Evolutionary conservation across 2,888 invertebrate genomes (phyloP).

Genomic region (Caenorhabditis drosophilae): DNA sequence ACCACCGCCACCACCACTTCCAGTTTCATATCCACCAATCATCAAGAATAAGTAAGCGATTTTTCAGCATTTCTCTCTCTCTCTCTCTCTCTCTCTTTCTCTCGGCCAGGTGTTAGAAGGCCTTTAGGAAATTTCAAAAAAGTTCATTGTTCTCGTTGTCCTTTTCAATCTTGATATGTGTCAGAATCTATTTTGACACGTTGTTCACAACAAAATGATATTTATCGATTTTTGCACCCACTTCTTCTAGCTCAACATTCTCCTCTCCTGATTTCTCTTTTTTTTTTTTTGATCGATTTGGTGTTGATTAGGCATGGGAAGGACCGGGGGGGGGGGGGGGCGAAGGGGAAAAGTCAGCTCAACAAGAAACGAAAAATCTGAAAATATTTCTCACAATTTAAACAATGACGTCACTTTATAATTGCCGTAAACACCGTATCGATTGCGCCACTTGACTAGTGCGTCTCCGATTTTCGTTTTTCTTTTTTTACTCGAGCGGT

Average conservation of each 20-base stretch:
- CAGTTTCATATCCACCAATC: constrained; percentile 6
- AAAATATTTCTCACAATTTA: too few relatives aligned
- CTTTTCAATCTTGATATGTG: background rate
- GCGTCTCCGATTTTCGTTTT: too few relatives aligned
- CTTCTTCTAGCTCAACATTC: constrained; percentile 4
- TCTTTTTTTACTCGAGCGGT: too few relatives aligned
- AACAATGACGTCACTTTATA: too few relatives aligned
- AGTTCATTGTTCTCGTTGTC: background rate
- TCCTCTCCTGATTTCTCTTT: constrained; percentile 4
- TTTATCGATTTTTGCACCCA: background rate
- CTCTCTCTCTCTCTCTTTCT: constrained; percentile 1
- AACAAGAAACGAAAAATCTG: too few relatives aligned
- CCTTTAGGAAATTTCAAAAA: constrained; percentile 1
- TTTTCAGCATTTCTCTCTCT: background rate
- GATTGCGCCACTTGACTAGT: too few relatives aligned
- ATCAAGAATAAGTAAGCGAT: constrained; percentile 33
- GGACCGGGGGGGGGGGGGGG: too few relatives aligned
- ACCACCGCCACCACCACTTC: constrained; percentile 14
- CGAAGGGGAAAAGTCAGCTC: too few relatives aligned
- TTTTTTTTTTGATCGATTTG: too few relatives aligned
- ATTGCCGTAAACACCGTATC: too few relatives aligned
- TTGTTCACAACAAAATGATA: constrained; percentile 16
- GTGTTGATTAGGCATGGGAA: too few relatives aligned
- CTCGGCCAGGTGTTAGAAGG: constrained; percentile 6
- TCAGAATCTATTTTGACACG: background rate